These are phyloP conservation scores for Nothocercus julius DNA, from an alignment of 2,113 vertebrate genomes.

Conservation along the genomic window DNA sequence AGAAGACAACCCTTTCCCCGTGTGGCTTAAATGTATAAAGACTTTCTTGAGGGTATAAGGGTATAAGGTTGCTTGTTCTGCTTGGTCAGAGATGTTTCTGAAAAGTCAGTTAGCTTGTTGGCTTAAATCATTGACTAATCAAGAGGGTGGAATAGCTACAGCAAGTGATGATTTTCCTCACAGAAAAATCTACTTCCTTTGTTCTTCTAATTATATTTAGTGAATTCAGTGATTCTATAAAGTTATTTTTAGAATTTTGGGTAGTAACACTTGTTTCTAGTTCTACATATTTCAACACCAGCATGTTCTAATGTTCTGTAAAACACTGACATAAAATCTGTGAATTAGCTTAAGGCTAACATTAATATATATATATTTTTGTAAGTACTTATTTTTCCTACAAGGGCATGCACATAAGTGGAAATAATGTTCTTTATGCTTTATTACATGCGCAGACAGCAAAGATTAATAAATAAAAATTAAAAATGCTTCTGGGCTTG, in stretches of 20 bases:
- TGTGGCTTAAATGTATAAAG: background rate
- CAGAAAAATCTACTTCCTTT: constrained; percentile 1
- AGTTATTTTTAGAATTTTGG: background rate
- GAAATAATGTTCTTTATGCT: background rate
- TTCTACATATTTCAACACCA: background rate
- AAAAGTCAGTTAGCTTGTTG: background rate
- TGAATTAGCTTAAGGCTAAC: background rate
- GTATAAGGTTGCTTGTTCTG: background rate
- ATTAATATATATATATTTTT: background rate
- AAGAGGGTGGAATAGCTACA: background rate
- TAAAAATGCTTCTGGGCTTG: background rate
- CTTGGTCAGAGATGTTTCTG: background rate
- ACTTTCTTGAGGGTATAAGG: background rate
- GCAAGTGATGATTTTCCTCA: background rate
- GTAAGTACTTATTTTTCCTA: background rate
- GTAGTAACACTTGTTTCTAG: background rate
- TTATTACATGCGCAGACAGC: background rate
- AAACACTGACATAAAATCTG: background rate
- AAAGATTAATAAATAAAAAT: background rate
- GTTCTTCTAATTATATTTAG: background rate
- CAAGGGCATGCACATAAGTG: background rate
- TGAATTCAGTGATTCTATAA: background rate
- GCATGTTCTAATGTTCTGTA: background rate
- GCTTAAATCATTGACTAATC: background rate
- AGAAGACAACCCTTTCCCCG: background rate